These are phyloP conservation scores for Rhinolophus ferrumequinum DNA, from an alignment of 2,113 vertebrate genomes.

Conservation along the genomic window DNA sequence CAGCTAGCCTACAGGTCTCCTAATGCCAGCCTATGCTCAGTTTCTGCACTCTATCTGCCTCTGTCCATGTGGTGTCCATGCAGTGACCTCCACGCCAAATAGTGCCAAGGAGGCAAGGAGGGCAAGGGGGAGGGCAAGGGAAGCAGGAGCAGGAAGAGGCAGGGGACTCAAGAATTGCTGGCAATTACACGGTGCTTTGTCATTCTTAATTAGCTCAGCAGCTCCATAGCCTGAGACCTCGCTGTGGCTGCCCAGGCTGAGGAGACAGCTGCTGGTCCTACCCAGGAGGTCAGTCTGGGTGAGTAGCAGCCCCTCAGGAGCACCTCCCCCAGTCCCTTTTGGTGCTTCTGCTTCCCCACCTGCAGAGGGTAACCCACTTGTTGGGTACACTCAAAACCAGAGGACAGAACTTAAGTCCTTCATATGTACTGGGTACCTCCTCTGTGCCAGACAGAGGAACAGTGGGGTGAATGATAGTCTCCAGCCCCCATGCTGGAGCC, in stretches of 20 bases:
- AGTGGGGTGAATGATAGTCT: background rate
- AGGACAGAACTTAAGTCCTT: background rate
- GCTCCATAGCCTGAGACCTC: background rate
- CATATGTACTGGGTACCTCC: background rate
- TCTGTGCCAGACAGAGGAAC: background rate
- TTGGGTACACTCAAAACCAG: background rate
- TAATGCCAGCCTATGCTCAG: background rate
- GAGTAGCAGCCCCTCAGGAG: background rate
- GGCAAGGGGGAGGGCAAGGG: background rate
- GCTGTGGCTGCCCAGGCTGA: background rate
- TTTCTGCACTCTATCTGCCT: background rate
- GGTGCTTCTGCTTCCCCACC: background rate
- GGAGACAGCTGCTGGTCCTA: background rate
- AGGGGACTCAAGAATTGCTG: conserved; percentile 4
- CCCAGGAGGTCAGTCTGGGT: background rate
- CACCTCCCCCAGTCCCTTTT: background rate
- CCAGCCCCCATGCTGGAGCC: background rate
- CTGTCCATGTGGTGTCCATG: background rate
- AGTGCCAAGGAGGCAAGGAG: background rate
- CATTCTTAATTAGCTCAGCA: conserved; percentile 52
- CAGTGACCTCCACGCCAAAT: background rate
- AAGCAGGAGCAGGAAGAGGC: conserved; percentile 25
- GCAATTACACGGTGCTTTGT: conserved; percentile 51
- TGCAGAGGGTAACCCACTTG: background rate
- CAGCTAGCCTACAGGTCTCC: background rate